Evolutionary conservation across 2,888 invertebrate genomes (phyloP).

Genomic region (Aspidapion aeneum): DNA sequence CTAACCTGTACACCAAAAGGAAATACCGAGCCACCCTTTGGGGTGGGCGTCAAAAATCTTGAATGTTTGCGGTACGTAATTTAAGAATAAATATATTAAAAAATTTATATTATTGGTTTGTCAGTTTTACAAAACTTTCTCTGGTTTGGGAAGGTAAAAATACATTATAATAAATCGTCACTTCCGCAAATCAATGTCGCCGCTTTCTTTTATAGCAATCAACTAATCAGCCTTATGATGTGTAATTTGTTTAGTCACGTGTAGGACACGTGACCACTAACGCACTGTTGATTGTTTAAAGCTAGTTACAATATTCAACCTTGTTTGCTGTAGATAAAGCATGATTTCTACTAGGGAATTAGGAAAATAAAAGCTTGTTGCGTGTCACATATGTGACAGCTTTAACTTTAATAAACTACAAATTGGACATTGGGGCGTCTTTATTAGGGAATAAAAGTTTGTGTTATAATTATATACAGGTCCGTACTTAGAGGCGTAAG

Average conservation of each 20-base stretch:
- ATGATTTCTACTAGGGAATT: not conserved
- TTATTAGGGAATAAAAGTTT: too few species aligned
- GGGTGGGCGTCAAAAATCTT: too few species aligned
- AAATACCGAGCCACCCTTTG: too few species aligned
- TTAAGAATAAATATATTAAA: too few species aligned
- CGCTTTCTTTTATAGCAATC: constrained; percentile 44
- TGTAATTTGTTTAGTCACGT: constrained; percentile 47
- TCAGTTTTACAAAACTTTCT: too few species aligned
- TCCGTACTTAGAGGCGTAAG: too few species aligned
- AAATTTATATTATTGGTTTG: too few species aligned
- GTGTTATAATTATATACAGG: too few species aligned
- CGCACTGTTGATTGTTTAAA: constrained; percentile 44
- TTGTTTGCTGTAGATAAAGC: constrained; percentile 29
- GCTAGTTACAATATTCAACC: constrained; percentile 44
- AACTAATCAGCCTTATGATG: constrained; percentile 44
- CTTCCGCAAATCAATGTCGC: constrained; percentile 50
- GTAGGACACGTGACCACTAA: constrained; percentile 42
- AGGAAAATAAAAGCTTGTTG: not conserved
- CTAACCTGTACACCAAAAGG: too few species aligned
- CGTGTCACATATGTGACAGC: not conserved
- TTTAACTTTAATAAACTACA: not conserved
- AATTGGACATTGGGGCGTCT: too few species aligned
- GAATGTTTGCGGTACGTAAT: too few species aligned
- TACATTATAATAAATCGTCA: constrained; percentile 47
- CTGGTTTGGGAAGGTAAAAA: too few species aligned